A percentile compares a stretch with the other conserved stretches of the same genome.
phyloP scores from a whole-genome alignment of 2,888 invertebrate genomes.

The Physocephala rufipes region DNA sequence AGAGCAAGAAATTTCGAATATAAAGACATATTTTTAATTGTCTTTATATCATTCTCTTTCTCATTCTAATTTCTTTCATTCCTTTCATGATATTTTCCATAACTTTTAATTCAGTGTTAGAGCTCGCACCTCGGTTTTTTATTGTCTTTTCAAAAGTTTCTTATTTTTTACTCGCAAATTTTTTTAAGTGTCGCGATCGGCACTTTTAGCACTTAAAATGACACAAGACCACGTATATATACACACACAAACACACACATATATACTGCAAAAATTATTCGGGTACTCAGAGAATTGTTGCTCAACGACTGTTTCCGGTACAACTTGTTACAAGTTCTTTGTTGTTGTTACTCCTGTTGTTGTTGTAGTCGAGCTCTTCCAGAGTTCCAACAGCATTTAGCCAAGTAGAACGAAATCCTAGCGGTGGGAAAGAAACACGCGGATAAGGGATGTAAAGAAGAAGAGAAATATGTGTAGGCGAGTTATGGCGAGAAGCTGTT shows the following conservation, averaged over 20 bases:
- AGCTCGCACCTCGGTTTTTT: neutral
- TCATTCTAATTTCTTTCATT: neutral
- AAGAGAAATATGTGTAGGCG: neutral
- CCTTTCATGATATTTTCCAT: neutral
- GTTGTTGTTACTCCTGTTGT: no score
- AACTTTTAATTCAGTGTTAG: neutral
- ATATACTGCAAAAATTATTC: neutral
- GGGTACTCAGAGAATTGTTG: constrained; percentile 19
- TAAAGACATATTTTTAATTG: neutral
- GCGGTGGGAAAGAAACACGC: neutral
- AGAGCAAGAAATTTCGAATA: no score
- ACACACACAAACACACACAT: neutral
- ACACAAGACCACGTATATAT: neutral
- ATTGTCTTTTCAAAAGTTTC: neutral
- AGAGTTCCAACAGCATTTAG: constrained; percentile 12
- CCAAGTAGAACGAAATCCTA: neutral
- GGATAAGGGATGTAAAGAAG: neutral
- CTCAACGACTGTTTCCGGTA: constrained; percentile 30
- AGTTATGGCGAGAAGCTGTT: neutral
- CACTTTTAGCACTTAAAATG: constrained; percentile 34
- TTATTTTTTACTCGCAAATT: neutral
- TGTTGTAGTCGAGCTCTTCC: neutral
- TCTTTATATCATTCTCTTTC: neutral
- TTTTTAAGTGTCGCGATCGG: constrained; percentile 29
- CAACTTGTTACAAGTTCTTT: constrained; percentile 33